A percentile compares a stretch with the other conserved stretches of the same genome.
Evolutionary conservation across 92 coral and sea anemone species (phyloP).

Genomic region (Palythoa grandiflora): DNA sequence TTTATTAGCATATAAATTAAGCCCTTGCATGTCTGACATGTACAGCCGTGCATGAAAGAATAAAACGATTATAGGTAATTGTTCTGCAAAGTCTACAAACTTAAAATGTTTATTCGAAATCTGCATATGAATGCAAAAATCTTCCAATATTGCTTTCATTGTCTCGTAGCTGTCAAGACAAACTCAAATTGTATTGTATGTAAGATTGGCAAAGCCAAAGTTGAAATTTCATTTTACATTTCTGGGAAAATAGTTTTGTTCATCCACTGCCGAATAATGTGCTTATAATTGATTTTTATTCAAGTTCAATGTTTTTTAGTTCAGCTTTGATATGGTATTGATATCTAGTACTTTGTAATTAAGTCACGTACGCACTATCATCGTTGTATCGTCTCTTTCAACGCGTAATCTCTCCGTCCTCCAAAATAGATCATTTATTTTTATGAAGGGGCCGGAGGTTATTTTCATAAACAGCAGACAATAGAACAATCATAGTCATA

Average conservation of each 20-base stretch:
- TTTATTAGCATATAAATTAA: background rate
- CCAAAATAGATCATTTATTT: constrained; percentile 5
- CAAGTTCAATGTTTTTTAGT: too few relatives aligned
- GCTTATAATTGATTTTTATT: background rate
- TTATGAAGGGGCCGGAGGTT: background rate
- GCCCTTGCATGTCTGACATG: background rate
- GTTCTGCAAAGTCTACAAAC: background rate
- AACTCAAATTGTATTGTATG: background rate
- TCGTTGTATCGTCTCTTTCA: background rate
- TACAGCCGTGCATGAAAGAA: background rate
- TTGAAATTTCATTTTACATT: background rate
- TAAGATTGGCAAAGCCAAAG: background rate
- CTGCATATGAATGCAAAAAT: background rate
- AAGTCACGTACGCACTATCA: background rate
- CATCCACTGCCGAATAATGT: background rate
- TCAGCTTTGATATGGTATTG: background rate
- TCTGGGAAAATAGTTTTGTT: background rate
- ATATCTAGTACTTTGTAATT: background rate
- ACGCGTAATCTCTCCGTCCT: background rate
- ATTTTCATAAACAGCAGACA: background rate
- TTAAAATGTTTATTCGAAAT: background rate
- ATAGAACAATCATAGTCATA: too few relatives aligned
- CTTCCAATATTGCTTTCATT: background rate
- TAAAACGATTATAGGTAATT: background rate
- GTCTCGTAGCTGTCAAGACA: background rate